A percentile compares a stretch with the other conserved stretches of the same genome.
phyloP scores from a whole-genome alignment of 2,113 vertebrate species.

The Agapornis roseicollis region DNA sequence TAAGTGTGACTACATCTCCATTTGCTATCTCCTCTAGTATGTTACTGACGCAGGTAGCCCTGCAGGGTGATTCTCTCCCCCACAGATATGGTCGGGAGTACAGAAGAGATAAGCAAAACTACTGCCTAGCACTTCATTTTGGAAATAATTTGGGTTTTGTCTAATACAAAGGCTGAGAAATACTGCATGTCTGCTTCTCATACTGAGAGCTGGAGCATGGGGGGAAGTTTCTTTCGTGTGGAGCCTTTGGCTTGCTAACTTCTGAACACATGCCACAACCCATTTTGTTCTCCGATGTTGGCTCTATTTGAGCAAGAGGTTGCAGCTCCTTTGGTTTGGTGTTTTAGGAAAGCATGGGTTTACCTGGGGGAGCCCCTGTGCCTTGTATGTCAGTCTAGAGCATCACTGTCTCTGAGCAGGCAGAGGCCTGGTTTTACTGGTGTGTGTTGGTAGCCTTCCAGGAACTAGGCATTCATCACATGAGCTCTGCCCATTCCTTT shows the following conservation, averaged over 20 bases:
- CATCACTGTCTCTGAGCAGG: not conserved
- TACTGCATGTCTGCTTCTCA: not conserved
- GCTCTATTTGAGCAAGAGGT: not conserved
- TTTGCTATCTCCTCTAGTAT: not conserved
- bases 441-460: not conserved
- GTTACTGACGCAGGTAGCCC: not conserved
- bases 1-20: accelerated
- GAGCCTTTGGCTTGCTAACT: not conserved
- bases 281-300: not conserved
- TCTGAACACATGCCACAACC: not conserved
- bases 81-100: not conserved
- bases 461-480: not conserved
- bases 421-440: not conserved
- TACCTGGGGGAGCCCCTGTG: not conserved
- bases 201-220: not conserved
- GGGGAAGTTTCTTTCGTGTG: not conserved
- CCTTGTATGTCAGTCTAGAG: not conserved
- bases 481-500: not conserved
- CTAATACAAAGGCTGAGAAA: not conserved
- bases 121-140: not conserved
- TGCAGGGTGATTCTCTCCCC: not conserved
- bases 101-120: not conserved
- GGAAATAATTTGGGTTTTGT: not conserved
- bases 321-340: not conserved
- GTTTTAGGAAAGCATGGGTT: not conserved